Evolutionary conservation across 2,888 invertebrate genomes (phyloP).

Genomic region (Leistus spinibarbis): DNA sequence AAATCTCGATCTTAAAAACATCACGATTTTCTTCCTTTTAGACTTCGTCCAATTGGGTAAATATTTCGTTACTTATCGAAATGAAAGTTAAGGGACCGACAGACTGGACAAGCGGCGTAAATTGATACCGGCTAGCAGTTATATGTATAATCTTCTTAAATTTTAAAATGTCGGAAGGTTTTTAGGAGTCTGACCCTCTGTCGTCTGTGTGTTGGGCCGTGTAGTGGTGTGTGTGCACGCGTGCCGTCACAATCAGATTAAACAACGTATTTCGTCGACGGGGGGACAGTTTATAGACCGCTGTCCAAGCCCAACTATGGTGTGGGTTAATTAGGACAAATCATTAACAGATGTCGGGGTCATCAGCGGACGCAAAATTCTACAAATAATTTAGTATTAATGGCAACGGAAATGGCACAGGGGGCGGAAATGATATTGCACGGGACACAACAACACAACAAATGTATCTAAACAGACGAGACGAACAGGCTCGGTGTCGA

Average conservation of each 20-base stretch:
- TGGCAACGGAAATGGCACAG: constrained; percentile 54
- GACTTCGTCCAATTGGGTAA: no score
- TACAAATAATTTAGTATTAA: constrained; percentile 58
- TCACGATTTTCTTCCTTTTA: no score
- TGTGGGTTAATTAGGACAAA: constrained; percentile 58
- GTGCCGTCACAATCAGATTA: constrained; percentile 28
- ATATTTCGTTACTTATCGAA: no score
- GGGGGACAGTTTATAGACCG: constrained; percentile 15
- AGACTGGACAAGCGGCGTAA: no score
- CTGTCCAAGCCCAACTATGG: constrained; percentile 40
- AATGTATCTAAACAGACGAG: neutral
- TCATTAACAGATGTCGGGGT: constrained; percentile 59
- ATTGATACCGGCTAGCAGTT: neutral
- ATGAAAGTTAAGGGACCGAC: no score
- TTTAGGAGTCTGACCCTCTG: neutral
- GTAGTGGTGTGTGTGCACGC: neutral
- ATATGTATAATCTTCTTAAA: neutral
- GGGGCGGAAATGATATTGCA: constrained; percentile 54
- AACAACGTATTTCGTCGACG: constrained; percentile 18
- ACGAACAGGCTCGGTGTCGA: neutral
- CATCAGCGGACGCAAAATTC: constrained; percentile 54
- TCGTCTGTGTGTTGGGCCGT: neutral
- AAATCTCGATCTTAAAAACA: no score
- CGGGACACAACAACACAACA: constrained; percentile 5
- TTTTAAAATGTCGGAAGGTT: neutral